Base-by-base conservation (phyloP, 2,888 invertebrate genomes). In the Auanema sp. region DNA sequence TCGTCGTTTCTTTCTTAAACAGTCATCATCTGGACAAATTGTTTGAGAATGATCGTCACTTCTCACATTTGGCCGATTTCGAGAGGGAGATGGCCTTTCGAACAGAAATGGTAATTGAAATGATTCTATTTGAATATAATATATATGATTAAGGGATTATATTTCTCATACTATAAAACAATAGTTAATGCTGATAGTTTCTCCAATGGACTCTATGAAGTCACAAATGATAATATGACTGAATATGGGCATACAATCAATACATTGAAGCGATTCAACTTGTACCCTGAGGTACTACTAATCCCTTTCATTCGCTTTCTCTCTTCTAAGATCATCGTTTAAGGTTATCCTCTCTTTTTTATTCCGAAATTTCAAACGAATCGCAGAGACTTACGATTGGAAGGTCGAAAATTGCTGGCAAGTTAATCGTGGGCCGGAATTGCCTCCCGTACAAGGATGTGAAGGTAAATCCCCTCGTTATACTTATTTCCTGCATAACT, bases 131-230 rank as follows among this genome's bases (percentile, higher is more conserved):
- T 33, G 8, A 33, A 3, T 33, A 33, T 33, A 33, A 5, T 8
- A 33, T 33, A 47, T 8, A 47, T 8, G 43, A 84, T 86, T 43
- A 84, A 89, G 89, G 89, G 92, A 0, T 88, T 93, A 78, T 93
- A 93, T 83, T 93, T 91, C 84, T 91, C 91, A 0, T 93, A 91
- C 84, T 93, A 90, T 85, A 93, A 93, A 83, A 90, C 89, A 0
- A 86, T 93, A 53, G 89, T 90, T 0, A 89, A 90, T 68, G 87
- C 91, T 66, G 85, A 87, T 18, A 84, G 89, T 77, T 85, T 90
- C 84, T 72, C 85, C 79, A 83, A 88, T 0, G 91, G 91, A 0
- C 85, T 91, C 54, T 83, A 88, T 0, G 87, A 75, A 47, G 83
- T 87, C 40, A 89, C 89, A 84, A 87, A 89, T 67, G 91, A 92